Evolutionary conservation across 2,113 vertebrate genomes (phyloP), one percentile per base, ranked within the genome.

Genomic region (Toxostoma redivivum): DNA sequence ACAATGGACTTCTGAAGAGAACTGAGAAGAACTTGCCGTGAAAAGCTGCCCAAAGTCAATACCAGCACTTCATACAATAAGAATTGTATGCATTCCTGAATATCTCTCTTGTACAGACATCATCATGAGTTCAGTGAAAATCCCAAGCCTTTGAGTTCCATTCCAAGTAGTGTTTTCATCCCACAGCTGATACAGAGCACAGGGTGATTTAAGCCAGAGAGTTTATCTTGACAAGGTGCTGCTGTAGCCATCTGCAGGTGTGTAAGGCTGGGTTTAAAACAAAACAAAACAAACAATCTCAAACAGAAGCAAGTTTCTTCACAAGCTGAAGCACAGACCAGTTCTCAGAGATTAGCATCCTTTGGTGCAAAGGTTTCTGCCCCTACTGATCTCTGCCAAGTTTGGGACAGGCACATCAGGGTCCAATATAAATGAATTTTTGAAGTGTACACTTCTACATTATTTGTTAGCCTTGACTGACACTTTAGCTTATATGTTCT

Each of bases 391-490:
- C 58, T 73, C 69, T 95, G 88, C 37, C 31, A 80, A 7, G 90
- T 76, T 67, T 56, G 28, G 53, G 79, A 88, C 76, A 94, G 81
- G 56, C 6, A 1, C 37, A 37, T 77, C 69, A 84, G 20, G 30
- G 31, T 88, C 64, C 73, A 24, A 91, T 44, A 72, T 12, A 93
- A 92, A 33, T 6, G 38, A 95, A 81, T 95, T 96, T 78, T 81
- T 87, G 87, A 87, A 92, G 58, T 38, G 95, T 69, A 58, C 13
- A 86, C 22, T 94, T 89, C 33, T 45, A 38, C 69, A 25, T n/a
- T 84, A 94, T 96, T 96, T 94, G 96, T 94, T 93, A 89, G 19
- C 22, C 45, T 94, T 93, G 45, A 62, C 60, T 93, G 72, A 22
- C 21, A 91, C 67, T 87, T 83, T 35, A 88, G 35, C 94, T 95